phyloP scores from a whole-genome alignment of 1,140 invertebrate genomes.

The Pogonomyrmex californicus region DNA sequence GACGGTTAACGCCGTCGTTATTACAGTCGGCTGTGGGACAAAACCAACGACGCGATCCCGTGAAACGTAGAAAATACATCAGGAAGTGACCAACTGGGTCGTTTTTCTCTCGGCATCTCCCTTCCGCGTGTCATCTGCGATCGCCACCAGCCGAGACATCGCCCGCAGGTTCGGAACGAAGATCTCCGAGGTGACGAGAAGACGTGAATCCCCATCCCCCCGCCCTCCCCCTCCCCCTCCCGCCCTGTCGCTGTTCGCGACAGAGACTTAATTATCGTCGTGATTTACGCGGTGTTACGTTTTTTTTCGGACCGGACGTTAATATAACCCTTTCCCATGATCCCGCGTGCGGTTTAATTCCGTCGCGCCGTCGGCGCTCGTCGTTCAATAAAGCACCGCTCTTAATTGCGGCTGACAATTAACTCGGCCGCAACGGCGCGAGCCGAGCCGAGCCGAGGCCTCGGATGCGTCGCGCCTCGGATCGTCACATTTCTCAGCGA shows the following conservation, averaged over 20 bases:
- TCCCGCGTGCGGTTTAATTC: constrained; percentile 22
- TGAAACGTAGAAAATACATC: not conserved
- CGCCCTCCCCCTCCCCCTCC: no score
- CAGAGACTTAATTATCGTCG: constrained; percentile 33
- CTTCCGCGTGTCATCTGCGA: constrained; percentile 39
- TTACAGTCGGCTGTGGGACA: not conserved
- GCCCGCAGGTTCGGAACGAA: not conserved
- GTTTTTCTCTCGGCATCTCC: constrained; percentile 22
- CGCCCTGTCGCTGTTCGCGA: not conserved
- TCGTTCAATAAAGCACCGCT: constrained; percentile 50
- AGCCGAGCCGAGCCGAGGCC: not conserved
- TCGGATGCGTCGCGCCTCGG: not conserved
- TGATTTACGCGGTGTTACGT: constrained; percentile 42
- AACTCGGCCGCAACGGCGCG: constrained; percentile 24
- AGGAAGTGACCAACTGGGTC: not conserved
- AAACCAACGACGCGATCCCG: not conserved
- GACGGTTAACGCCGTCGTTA: not conserved
- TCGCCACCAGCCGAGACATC: not conserved
- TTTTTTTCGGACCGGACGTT: constrained; percentile 28
- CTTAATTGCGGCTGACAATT: constrained; percentile 61
- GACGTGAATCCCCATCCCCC: not conserved
- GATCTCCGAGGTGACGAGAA: constrained; percentile 8
- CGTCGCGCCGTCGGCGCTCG: not conserved
- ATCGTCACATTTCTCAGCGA: constrained; percentile 50
- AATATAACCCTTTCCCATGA: constrained; percentile 58